Evolutionary conservation across 2,797 vertebrate genomes (phyloP).

Genomic region (Lemur catta): DNA sequence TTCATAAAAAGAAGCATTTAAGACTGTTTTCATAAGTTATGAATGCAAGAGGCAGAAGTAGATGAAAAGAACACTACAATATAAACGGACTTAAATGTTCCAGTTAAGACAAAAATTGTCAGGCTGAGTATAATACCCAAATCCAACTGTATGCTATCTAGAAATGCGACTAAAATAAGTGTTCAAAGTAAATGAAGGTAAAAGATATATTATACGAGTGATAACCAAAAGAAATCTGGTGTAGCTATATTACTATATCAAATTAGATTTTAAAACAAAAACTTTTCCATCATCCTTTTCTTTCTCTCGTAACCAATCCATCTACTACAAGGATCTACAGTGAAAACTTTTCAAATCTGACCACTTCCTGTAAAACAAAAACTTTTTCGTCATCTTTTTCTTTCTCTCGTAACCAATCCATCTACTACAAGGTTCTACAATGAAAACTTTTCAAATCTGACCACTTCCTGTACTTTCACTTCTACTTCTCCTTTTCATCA

Average conservation of each 20-base stretch:
- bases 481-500: not conserved
- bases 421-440: not conserved
- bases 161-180: conserved; percentile 25
- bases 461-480: not conserved
- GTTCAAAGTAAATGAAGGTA: conserved; percentile 12
- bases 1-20: not conserved
- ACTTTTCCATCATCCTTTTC: not conserved
- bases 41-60: not conserved
- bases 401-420: not conserved
- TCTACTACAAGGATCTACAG: not conserved
- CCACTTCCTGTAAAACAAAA: not conserved
- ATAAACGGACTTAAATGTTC: not conserved
- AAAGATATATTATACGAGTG: not conserved
- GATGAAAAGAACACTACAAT: conserved; percentile 20
- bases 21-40: conserved; percentile 36
- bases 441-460: not conserved
- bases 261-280: not conserved
- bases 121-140: conserved; percentile 8
- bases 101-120: not conserved
- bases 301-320: not conserved
- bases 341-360: not conserved
- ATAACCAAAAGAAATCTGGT: conserved; percentile 20
- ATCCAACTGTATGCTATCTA: conserved; percentile 6
- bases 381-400: not conserved
- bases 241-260: not conserved